Evolutionary conservation across 35 echinoderm and acorn worm genomes (phyloP), one percentile per base, ranked within the genome.

Genomic region (Ophiothrix spiculata): DNA sequence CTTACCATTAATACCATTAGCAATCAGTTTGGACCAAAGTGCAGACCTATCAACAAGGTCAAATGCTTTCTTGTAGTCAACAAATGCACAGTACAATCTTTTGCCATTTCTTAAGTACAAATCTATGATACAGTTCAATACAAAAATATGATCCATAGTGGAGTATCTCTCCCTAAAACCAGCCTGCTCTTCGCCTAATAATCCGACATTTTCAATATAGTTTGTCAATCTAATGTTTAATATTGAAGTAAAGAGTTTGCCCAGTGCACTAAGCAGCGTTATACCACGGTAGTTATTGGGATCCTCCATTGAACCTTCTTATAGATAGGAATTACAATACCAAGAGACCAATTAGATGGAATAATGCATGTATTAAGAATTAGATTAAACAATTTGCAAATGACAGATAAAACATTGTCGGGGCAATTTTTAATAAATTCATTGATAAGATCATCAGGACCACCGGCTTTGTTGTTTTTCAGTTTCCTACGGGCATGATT

Each of bases 211-310:
- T 64, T 85, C 56, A 13, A 85, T 33, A 46, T 17, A 75, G 32
- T n/a, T 41, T 8, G 75, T 77, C 1, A 87, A 38, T 1, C 77
- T n/a, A 87, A 6, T 38, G 39, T 87, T 87, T 3, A 87, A 25
- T 17, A 75, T 33, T 29, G 85, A 36, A 25, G 85, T 87, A 38
- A 87, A 87, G 10, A 87, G 38, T 76, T 79, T 87, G 1, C 85
- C 85, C 25, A 87, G 25, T 54, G 38, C 79, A 33, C 85, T 87
- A 32, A 87, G 77, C 15, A 87, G 76, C 28, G 75, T 87, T 38
- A 87, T 79, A 28, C 85, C 85, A 21, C 85, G 37, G 29, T 87
- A 87, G 37, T 87, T 87, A 25, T 87, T 76, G 25, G 85, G 75
- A 40, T 87, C 76, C 29, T 87, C 39, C 13, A 25, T 37, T 33